Base-by-base conservation (phyloP, 2,113 vertebrate species). In the Delphinapterus leucas region DNA sequence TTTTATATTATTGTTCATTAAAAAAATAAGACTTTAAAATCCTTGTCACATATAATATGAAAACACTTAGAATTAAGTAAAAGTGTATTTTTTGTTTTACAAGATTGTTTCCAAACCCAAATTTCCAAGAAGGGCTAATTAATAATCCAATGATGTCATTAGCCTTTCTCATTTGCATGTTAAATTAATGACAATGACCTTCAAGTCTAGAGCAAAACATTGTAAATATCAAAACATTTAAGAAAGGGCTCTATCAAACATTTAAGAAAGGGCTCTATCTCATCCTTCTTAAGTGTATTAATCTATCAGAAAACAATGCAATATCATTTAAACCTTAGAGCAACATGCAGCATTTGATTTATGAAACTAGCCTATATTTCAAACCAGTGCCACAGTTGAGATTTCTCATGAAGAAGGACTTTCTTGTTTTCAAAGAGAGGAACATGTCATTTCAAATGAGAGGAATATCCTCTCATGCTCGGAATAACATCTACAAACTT, bases 71-170 rank as follows among this genome's bases (percentile, higher is more conserved):
- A 79, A 33, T 85, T 58, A 20, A 81, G 23, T 79, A 95, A 73
- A 88, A 90, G 77, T 80, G 88, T 96, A 55, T 47, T 70, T 82
- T 47, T 55, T 93, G 13, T 81, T 90, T 93, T 74, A 85, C 3
- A 86, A 73, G 12, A 71, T 14, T 41, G 53, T 31, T 87, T 93
- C 60, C 79, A 93, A 88, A 91, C 77, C 65, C 18, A 85, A 90
- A 44, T 89, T 96, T 88, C 68, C n/a, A 93, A 67, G 74, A 90
- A 68, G 41, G 36, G 49, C 38, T 82, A 93, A 93, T 89, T 85
- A 95, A 68, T 83, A 94, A 83, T 74, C 47, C 85, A 89, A 84
- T 63, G 18, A 86, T 87, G 20, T 92, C n/a, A 60, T 58, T 47
- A 49, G 53, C 18, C 44, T 86, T 92, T 90, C 73, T 85, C 28